These are phyloP conservation scores for Trachurus trachurus DNA, from an alignment of 2,797 vertebrate species.

Conservation along the genomic window DNA sequence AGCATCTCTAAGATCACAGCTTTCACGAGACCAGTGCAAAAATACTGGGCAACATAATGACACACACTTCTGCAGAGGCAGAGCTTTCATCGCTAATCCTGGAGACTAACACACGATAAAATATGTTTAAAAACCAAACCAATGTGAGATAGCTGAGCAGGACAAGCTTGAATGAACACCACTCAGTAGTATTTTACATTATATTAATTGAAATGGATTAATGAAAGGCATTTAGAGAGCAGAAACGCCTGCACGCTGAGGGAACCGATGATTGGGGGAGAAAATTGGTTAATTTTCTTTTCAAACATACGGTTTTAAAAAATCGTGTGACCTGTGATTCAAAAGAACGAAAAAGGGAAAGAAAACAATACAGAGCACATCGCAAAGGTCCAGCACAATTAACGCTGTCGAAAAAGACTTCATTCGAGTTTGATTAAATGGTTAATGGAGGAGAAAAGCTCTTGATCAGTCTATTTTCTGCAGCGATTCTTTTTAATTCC, in stretches of 20 bases:
- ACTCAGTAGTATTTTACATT: constrained; percentile 13
- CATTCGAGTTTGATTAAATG: constrained; percentile 22
- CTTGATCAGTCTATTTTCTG: background rate
- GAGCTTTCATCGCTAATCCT: constrained; percentile 16
- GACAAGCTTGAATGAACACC: background rate
- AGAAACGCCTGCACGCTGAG: constrained; percentile 9
- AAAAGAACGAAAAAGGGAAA: background rate
- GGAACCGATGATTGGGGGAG: constrained; percentile 12
- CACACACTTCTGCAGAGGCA: constrained; percentile 14
- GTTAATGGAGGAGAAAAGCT: constrained; percentile 1
- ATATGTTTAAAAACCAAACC: constrained; percentile 9
- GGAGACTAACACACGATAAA: constrained; percentile 19
- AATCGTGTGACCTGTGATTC: background rate
- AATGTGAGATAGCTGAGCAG: background rate
- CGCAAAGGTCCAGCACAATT: constrained; percentile 36
- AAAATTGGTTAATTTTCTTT: constrained; percentile 10
- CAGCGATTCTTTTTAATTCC: background rate
- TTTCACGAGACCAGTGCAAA: constrained; percentile 1
- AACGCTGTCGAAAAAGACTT: constrained; percentile 2
- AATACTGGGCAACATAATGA: constrained; percentile 10
- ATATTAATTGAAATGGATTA: constrained; percentile 46
- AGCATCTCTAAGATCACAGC: background rate
- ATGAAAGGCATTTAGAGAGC: constrained; percentile 32
- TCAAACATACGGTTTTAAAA: constrained; percentile 21
- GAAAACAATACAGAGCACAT: constrained; percentile 1